phyloP scores from a whole-genome alignment of 2,113 vertebrate species.

The Elachura formosa region DNA sequence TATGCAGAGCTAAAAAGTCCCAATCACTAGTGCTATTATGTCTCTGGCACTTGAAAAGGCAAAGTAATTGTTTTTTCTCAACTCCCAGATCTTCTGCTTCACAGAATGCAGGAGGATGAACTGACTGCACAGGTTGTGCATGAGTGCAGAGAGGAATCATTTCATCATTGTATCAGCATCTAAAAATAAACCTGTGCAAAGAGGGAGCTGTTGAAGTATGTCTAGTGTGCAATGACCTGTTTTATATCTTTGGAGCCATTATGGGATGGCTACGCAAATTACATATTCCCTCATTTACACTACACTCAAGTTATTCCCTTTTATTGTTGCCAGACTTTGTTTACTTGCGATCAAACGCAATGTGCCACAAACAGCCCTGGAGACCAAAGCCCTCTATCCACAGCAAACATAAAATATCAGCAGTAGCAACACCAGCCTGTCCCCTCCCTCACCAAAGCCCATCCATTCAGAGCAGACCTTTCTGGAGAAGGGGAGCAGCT shows the following conservation, averaged over 20 bases:
- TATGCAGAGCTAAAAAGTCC: neutral
- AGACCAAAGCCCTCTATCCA: neutral
- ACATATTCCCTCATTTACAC: conserved; percentile 35
- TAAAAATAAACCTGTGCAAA: conserved; percentile 28
- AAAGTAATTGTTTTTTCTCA: neutral
- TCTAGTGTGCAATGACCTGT: conserved; percentile 41
- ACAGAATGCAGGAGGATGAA: neutral
- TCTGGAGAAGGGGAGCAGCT: neutral
- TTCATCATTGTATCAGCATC: neutral
- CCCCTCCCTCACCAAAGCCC: neutral
- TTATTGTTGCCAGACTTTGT: conserved; percentile 9
- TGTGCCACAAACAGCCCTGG: neutral
- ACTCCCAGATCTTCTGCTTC: neutral
- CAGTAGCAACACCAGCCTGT: neutral
- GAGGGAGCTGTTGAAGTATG: neutral
- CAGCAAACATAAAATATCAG: neutral
- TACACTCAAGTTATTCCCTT: conserved; percentile 35
- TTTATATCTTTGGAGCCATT: conserved; percentile 37
- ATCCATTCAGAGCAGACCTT: neutral
- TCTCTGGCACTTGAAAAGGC: neutral
- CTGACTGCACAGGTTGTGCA: neutral
- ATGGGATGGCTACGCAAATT: conserved; percentile 16
- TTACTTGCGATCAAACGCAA: neutral
- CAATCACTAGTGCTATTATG: neutral
- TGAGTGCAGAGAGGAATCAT: neutral